Evolutionary conservation across 2,113 vertebrate species (phyloP), one percentile per base, ranked within the genome.

Genomic region (Zosterops japonicus): DNA sequence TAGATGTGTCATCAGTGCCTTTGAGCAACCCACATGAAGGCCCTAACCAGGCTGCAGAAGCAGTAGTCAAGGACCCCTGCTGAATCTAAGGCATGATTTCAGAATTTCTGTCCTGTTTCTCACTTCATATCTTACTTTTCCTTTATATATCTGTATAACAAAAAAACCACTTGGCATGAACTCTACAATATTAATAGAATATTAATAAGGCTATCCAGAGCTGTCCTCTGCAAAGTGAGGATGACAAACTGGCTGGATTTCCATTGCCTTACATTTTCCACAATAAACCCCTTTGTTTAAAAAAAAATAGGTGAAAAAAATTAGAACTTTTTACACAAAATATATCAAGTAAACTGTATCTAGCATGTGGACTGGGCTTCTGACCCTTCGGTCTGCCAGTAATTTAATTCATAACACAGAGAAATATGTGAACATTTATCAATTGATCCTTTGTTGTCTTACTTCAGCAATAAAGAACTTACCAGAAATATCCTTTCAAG

Each of bases 401-500:
- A 68, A 39, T 63, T 64, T 64, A 76, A 86, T 77, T 83, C 36
- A 12, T 69, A 89, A 86, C 39, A 86, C 23, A 80, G 89, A 80
- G 17, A 83, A 68, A 69, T n/a, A 61, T 0, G 3, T 24, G 21
- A 77, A 67, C 16, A 55, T 59, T 71, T 71, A 52, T 59, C 36
- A 63, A 35, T 22, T 60, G 44, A 24, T 63, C 17, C 24, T 56
- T 59, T 47, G 11, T 70, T 63, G 7, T 59, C 36, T 55, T 42
- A 89, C 49, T 84, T 71, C 31, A 87, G 41, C 72, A 56, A 63
- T 39, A 46, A 60, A 72, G 21, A 82, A 98, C 99, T 99, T 96
- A 99, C 99, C 98, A 99, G 98, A 97, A 99, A 99, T 98, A 99
- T 99, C 90, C 99, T 98, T 97, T 99, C 99, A 95, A 99, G 98